Evolutionary conservation across 2,113 vertebrate species (phyloP).

Genomic region (Apeltes quadracus): DNA sequence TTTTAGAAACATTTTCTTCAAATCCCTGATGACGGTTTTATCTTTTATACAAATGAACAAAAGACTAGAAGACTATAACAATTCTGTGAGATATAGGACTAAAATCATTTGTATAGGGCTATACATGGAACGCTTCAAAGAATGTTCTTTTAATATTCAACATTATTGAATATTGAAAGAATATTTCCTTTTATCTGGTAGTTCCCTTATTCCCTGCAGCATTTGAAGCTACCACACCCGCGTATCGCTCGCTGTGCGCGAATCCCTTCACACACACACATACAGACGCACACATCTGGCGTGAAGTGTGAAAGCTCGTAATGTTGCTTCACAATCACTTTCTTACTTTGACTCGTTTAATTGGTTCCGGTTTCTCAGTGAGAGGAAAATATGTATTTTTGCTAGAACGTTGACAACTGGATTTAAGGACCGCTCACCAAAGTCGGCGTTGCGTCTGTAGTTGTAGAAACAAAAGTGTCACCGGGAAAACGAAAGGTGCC

Average conservation of each 20-base stretch:
- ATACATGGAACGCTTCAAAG: background rate
- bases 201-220: conserved; percentile 28
- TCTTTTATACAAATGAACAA: background rate
- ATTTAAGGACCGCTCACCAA: conserved; percentile 11
- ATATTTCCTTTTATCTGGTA: background rate
- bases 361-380: background rate
- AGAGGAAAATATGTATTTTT: background rate
- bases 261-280: conserved; percentile 35
- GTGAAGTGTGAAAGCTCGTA: conserved; percentile 47
- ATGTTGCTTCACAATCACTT: conserved; percentile 32
- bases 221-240: conserved; percentile 49
- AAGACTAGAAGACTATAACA: background rate
- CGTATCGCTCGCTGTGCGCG: conserved; percentile 36
- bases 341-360: background rate
- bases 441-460: conserved; percentile 6
- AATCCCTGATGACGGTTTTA: background rate
- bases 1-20: background rate
- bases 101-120: background rate
- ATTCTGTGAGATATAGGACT: background rate
- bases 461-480: conserved; percentile 1
- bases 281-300: conserved; percentile 57
- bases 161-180: too few relatives aligned
- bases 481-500: background rate
- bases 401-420: conserved; percentile 30
- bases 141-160: background rate